Percentiles rank a stretch among this genome's conserved stretches.
Conservation (phyloP, 2,113 vertebrate genomes). For the Prionailurus viverrinus region DNA sequence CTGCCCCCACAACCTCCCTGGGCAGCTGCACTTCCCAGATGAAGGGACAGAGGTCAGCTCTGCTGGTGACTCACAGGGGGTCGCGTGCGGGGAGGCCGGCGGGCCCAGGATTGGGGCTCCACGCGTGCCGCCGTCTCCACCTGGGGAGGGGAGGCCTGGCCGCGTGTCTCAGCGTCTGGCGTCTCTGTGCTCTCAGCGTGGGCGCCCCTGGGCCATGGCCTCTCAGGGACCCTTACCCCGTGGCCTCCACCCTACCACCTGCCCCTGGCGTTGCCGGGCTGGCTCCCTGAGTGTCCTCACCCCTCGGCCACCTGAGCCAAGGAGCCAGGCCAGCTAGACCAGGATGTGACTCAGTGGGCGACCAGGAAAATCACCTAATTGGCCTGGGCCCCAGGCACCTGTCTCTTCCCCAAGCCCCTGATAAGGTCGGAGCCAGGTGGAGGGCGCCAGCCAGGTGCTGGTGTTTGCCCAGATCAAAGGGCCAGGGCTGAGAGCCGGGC, state of each 20-base stretch:
- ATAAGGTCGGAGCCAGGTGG: constrained; percentile 69
- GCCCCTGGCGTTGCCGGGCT: background rate
- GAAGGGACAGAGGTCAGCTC: background rate
- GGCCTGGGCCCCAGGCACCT: constrained; percentile 69
- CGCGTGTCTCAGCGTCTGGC: background rate
- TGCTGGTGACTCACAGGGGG: no score
- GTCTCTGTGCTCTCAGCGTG: background rate
- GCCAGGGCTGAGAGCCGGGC: background rate
- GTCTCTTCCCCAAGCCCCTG: constrained; percentile 67
- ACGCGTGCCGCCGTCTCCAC: no score
- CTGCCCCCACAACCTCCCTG: background rate
- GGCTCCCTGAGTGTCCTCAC: background rate
- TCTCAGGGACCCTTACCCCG: background rate
- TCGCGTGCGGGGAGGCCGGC: no score
- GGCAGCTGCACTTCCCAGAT: background rate
- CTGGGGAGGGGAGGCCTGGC: background rate
- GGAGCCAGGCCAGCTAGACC: constrained; percentile 38
- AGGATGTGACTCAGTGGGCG: constrained; percentile 70
- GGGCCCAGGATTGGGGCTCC: background rate
- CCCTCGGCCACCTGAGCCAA: background rate
- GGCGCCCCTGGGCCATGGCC: background rate
- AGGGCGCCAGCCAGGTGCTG: constrained; percentile 76
- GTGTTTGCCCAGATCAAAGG: constrained; percentile 80
- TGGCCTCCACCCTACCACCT: background rate
- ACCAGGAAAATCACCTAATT: constrained; percentile 65